Conservation (phyloP, 2,797 vertebrate species). For the Halcyon badia region DNA sequence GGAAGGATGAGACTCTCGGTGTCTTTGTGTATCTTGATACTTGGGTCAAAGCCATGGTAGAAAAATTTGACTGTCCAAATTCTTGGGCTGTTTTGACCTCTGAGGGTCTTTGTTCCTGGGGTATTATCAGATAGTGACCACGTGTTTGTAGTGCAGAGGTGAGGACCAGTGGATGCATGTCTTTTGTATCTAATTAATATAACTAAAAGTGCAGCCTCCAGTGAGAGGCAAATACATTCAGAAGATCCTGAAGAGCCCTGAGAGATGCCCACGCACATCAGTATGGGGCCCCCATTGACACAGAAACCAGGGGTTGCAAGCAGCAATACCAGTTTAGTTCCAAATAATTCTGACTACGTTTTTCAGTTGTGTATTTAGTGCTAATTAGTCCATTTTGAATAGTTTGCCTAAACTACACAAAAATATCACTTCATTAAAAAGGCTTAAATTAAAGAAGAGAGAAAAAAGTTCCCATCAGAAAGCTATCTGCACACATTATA, state of each 20-base stretch:
- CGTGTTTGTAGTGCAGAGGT: background rate
- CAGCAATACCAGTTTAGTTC: background rate
- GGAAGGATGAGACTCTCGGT: background rate
- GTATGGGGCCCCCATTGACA: background rate
- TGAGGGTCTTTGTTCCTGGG: background rate
- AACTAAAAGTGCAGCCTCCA: background rate
- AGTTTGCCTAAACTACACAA: constrained; percentile 43
- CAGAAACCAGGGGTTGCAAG: background rate
- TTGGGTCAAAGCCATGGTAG: background rate
- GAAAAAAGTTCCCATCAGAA: constrained; percentile 35
- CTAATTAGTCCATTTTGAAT: constrained; percentile 47
- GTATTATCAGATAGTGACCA: background rate
- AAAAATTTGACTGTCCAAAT: background rate
- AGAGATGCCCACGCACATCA: background rate
- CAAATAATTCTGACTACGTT: background rate
- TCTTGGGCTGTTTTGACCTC: background rate
- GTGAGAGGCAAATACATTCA: background rate
- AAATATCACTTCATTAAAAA: constrained; percentile 60
- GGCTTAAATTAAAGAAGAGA: constrained; percentile 58
- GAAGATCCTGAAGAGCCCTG: background rate
- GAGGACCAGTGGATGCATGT: background rate
- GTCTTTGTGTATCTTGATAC: background rate
- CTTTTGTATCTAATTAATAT: background rate
- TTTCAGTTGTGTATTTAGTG: constrained; percentile 37
- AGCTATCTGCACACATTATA: constrained; percentile 40